Percentiles rank a stretch among this genome's conserved stretches.
Conservation (phyloP, 2,113 vertebrate species). For the Mus musculus region DNA sequence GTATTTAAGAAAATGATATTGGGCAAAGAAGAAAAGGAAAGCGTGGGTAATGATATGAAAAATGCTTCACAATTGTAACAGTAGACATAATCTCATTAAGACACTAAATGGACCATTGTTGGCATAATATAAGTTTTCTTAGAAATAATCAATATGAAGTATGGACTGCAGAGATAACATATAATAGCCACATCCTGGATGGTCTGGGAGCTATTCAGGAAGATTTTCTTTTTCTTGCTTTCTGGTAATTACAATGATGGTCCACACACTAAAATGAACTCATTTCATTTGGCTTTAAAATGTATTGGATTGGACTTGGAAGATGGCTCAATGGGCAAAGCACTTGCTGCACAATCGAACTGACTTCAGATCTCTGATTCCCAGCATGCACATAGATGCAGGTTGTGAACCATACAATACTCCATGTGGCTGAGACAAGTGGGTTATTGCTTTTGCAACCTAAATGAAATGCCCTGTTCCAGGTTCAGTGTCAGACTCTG, state of each 20-base stretch:
- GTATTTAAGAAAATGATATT: neutral
- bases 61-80: neutral
- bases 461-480: neutral
- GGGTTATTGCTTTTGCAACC: neutral
- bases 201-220: neutral
- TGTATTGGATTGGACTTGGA: neutral
- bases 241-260: neutral
- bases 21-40: neutral
- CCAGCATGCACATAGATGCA: neutral
- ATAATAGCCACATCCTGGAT: neutral
- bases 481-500: neutral
- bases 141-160: conserved; percentile 23
- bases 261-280: neutral
- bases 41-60: neutral
- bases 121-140: neutral
- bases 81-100: conserved; percentile 6
- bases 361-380: neutral
- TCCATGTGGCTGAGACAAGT: neutral
- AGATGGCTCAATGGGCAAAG: neutral
- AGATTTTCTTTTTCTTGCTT: neutral
- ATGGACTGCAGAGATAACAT: neutral
- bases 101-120: conserved; percentile 23
- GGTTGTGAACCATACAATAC: neutral
- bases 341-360: neutral
- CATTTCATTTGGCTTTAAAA: neutral